phyloP scores from a whole-genome alignment of 2,888 invertebrate species.

The Sericinus montela region DNA sequence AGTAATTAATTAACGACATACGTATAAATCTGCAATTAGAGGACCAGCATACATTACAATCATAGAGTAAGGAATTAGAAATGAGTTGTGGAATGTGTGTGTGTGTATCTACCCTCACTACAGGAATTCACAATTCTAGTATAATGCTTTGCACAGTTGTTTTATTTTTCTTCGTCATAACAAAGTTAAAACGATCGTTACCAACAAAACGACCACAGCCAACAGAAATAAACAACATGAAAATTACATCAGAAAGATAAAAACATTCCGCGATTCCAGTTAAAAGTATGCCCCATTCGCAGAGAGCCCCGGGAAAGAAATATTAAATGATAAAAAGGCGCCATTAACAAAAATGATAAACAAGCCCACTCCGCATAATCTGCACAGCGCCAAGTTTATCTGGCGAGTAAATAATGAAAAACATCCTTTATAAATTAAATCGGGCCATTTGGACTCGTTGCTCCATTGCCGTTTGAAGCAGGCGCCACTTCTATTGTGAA shows the following conservation, averaged over 20 bases:
- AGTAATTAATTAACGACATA: too few relatives aligned
- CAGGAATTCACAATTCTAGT: too few relatives aligned
- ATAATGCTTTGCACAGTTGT: too few relatives aligned
- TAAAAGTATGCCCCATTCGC: conserved; percentile 14
- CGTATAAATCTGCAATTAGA: too few relatives aligned
- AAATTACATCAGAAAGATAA: conserved; percentile 13
- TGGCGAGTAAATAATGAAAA: conserved; percentile 45
- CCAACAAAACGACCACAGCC: background rate
- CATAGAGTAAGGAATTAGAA: too few relatives aligned
- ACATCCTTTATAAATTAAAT: conserved; percentile 48
- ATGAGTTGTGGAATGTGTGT: too few relatives aligned
- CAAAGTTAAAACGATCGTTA: background rate
- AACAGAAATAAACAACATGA: conserved; percentile 6
- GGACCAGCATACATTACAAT: too few relatives aligned
- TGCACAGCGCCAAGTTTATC: conserved; percentile 31
- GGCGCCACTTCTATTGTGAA: background rate
- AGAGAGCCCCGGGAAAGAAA: conserved; percentile 15
- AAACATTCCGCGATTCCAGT: conserved; percentile 12
- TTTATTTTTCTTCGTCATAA: too few relatives aligned
- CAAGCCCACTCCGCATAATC: conserved; percentile 26
- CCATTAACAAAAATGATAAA: conserved; percentile 25
- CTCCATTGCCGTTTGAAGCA: conserved; percentile 3
- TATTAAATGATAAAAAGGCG: conserved; percentile 21
- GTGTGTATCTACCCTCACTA: too few relatives aligned
- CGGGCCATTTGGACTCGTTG: conserved; percentile 22